Evolutionary conservation across 2,113 vertebrate genomes (phyloP).

Genomic region (Verasper variegatus): DNA sequence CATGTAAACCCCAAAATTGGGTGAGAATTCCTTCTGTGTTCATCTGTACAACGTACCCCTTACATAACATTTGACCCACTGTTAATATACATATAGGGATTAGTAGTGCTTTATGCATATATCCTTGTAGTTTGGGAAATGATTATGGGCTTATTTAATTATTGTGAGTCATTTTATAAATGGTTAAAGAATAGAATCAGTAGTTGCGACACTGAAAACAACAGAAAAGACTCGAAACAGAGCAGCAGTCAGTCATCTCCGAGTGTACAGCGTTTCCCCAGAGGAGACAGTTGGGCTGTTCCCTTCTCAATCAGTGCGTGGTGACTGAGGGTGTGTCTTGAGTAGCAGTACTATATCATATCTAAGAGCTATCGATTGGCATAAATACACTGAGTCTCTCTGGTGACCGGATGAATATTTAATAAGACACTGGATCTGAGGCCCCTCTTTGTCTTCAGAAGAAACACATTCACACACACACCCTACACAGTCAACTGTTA

Average conservation of each 20-base stretch:
- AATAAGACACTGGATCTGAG: slow-evolving; percentile 81
- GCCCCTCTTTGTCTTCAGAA: slow-evolving; percentile 66
- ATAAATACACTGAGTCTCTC: slow-evolving; percentile 80
- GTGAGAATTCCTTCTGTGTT: not conserved
- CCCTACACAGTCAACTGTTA: not conserved
- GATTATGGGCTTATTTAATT: not conserved
- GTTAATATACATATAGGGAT: slow-evolving; percentile 5
- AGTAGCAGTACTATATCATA: slow-evolving; percentile 80
- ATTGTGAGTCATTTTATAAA: slow-evolving; percentile 20
- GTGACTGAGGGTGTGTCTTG: slow-evolving; percentile 72
- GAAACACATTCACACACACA: slow-evolving; percentile 32
- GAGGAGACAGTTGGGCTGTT: slow-evolving; percentile 49
- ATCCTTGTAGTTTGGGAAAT: not conserved
- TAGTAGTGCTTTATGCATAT: not conserved
- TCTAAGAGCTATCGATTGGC: slow-evolving; percentile 89
- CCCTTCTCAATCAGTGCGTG: slow-evolving; percentile 59
- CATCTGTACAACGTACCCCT: not conserved
- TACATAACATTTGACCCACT: not conserved
- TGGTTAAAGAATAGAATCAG: not conserved
- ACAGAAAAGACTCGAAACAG: not conserved
- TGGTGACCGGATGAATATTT: slow-evolving; percentile 87
- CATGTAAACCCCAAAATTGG: not conserved
- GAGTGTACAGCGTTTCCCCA: slow-evolving; percentile 29
- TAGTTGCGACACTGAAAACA: not conserved
- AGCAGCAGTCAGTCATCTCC: slow-evolving; percentile 27